Evolutionary conservation across 2,113 vertebrate species (phyloP).

Genomic region (Ammospiza nelsoni): DNA sequence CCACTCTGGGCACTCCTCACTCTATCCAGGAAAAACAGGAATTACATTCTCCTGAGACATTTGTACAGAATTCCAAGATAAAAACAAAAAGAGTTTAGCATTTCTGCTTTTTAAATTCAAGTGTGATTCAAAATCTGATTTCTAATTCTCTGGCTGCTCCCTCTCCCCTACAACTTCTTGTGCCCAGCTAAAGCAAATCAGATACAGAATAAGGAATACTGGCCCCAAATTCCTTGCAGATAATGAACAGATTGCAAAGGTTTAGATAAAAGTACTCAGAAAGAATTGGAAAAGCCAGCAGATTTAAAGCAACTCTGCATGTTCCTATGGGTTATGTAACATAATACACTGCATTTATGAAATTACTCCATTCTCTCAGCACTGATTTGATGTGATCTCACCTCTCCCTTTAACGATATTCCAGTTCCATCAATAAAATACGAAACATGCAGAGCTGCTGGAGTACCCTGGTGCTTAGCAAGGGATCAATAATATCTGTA

Average conservation of each 20-base stretch:
- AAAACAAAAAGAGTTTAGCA: not conserved
- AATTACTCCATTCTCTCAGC: not conserved
- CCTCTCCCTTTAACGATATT: not conserved
- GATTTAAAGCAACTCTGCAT: not conserved
- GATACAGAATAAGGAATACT: not conserved
- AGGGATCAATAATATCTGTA: not conserved
- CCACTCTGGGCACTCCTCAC: not conserved
- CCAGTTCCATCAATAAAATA: not conserved
- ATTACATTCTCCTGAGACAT: not conserved
- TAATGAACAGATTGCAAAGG: not conserved
- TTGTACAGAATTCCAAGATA: not conserved
- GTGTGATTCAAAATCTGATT: not conserved
- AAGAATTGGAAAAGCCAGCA: not conserved
- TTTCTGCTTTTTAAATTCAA: not conserved
- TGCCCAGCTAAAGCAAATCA: not conserved
- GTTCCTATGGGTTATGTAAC: not conserved
- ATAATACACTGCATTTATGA: not conserved
- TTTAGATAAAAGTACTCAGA: not conserved
- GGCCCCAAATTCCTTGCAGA: not conserved
- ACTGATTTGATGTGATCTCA: not conserved
- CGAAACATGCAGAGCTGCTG: not conserved
- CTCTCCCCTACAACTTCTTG: not conserved
- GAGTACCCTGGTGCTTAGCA: not conserved
- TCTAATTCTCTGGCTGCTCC: not conserved
- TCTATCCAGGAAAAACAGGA: not conserved